phyloP scores from a whole-genome alignment of 2,797 vertebrate species.

The Lycodopsis pacificus region DNA sequence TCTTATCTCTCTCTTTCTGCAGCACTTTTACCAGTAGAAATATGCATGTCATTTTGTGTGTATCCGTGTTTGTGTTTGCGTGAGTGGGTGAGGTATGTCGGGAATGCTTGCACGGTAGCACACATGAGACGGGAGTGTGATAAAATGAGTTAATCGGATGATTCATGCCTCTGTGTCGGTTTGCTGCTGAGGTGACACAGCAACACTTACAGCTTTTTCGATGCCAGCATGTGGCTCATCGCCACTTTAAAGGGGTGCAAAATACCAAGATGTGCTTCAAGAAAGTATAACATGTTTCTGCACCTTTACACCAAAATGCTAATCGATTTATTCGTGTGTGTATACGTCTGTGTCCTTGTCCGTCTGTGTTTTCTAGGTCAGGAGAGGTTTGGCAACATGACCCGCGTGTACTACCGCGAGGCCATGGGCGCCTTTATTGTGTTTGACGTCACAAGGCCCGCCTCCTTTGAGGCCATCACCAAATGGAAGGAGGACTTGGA shows the following conservation, averaged over 20 bases:
- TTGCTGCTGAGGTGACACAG: neutral
- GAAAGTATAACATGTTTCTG: neutral
- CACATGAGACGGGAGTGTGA: conserved; percentile 24
- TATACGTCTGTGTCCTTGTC: neutral
- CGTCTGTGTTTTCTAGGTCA: conserved; percentile 85
- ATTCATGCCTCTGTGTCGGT: neutral
- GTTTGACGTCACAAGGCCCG: conserved; percentile 95
- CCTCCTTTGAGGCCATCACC: conserved; percentile 95
- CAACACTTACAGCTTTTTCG: neutral
- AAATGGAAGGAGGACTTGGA: conserved; percentile 99
- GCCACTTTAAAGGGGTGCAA: neutral
- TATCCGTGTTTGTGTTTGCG: conserved; percentile 4
- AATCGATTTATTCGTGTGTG: neutral
- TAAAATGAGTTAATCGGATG: conserved; percentile 23
- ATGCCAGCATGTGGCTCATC: neutral
- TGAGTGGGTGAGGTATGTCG: conserved; percentile 2
- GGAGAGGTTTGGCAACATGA: conserved; percentile 99
- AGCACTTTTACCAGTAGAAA: conserved; percentile 12
- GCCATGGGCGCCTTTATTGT: conserved; percentile 98
- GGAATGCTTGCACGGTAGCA: conserved; percentile 13
- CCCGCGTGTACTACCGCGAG: conserved; percentile 97
- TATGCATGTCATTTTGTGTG: neutral
- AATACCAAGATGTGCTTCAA: conserved; percentile 7
- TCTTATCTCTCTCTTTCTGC: conserved; percentile 21
- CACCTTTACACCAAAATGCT: neutral